phyloP scores from a whole-genome alignment of 2,797 vertebrate genomes.

The Sebastes trivittatus region DNA sequence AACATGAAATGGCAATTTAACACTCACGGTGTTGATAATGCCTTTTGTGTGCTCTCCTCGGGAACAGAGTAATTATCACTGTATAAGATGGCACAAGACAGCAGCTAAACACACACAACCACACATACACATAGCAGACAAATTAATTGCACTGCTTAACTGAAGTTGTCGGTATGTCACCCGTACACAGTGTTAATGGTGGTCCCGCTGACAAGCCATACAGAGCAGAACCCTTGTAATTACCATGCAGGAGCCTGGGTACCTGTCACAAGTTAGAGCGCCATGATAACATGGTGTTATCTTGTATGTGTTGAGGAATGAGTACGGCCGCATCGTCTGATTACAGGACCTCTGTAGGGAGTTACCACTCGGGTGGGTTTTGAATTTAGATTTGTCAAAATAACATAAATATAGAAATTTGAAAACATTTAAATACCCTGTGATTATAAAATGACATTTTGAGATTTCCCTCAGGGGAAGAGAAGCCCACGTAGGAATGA shows the following conservation, averaged over 20 bases:
- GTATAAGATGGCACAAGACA: slow-evolving; percentile 14
- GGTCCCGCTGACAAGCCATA: slow-evolving; percentile 44
- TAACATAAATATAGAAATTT: background rate
- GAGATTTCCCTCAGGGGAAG: slow-evolving; percentile 7
- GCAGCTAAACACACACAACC: slow-evolving; percentile 28
- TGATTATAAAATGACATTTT: slow-evolving; percentile 8
- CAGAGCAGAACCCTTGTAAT: slow-evolving; percentile 41
- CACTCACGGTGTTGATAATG: slow-evolving; percentile 48
- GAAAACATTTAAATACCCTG: background rate
- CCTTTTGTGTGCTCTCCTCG: slow-evolving; percentile 15
- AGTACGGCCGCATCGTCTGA: background rate
- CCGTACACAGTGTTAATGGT: slow-evolving; percentile 49
- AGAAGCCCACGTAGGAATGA: background rate
- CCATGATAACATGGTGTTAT: slow-evolving; percentile 26
- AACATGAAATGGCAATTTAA: slow-evolving; percentile 47
- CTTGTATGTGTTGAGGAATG: slow-evolving; percentile 5
- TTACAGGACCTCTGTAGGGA: background rate
- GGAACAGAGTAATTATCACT: slow-evolving; percentile 63
- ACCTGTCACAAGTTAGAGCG: slow-evolving; percentile 52
- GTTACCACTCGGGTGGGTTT: background rate
- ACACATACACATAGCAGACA: slow-evolving; percentile 25
- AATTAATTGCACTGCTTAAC: slow-evolving; percentile 68
- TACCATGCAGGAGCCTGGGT: slow-evolving; percentile 32
- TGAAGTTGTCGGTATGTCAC: slow-evolving; percentile 39
- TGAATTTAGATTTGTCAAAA: background rate